These are phyloP conservation scores for Subanguina moxae DNA, from an alignment of 1,140 invertebrate genomes.

Conservation along the genomic window DNA sequence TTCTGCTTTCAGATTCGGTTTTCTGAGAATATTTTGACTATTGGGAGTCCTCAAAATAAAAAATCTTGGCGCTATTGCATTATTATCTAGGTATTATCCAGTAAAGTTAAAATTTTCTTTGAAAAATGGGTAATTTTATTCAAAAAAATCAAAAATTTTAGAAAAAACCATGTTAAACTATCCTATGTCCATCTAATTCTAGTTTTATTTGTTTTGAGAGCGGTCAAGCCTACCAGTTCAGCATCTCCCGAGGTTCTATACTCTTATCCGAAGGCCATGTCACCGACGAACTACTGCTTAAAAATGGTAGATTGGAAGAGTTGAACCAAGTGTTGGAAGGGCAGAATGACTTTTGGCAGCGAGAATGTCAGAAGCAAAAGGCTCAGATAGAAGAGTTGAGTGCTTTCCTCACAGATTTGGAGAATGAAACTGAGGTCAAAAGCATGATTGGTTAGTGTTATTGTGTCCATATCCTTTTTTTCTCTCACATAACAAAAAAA, in stretches of 20 bases:
- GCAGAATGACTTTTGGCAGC: slow-evolving; percentile 29
- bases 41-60: too few species aligned
- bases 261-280: background rate
- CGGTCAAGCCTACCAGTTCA: slow-evolving; percentile 4
- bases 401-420: slow-evolving; percentile 40
- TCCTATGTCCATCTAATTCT: too few species aligned
- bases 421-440: slow-evolving; percentile 45
- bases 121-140: too few species aligned
- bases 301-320: slow-evolving; percentile 27
- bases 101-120: too few species aligned
- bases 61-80: too few species aligned
- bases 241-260: background rate
- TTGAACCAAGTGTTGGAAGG: slow-evolving; percentile 31
- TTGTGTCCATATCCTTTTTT: background rate
- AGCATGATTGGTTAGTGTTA: slow-evolving; percentile 33
- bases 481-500: background rate
- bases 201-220: background rate
- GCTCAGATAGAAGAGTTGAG: slow-evolving; percentile 34
- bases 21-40: too few species aligned
- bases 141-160: too few species aligned
- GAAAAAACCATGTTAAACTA: too few species aligned
- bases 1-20: too few species aligned
- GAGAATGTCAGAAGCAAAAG: slow-evolving; percentile 22
- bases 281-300: slow-evolving; percentile 15
- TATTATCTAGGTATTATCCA: too few species aligned